Conservation (phyloP, 2,113 vertebrate species). For the Cairina moschata region DNA sequence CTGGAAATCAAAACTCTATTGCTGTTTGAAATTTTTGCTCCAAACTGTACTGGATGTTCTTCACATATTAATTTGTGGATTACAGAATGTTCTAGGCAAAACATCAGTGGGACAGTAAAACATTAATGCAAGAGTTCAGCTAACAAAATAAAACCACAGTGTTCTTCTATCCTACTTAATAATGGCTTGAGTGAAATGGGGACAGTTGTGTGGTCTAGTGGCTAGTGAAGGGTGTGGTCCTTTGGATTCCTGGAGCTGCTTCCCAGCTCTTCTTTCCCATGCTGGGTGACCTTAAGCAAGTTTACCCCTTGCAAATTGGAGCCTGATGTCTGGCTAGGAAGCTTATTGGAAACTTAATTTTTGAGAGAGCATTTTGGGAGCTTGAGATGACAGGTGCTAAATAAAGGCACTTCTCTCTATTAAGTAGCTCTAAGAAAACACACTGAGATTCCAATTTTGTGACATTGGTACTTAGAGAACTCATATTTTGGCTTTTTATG, state of each 20-base stretch:
- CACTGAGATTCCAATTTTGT: constrained; percentile 4
- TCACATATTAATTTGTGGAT: constrained; percentile 73
- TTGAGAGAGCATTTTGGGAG: constrained; percentile 54
- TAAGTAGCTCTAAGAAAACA: constrained; percentile 62
- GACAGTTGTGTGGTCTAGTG: constrained; percentile 71
- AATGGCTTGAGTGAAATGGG: constrained; percentile 57
- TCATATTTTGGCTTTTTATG: constrained; percentile 38
- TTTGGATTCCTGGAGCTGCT: constrained; percentile 53
- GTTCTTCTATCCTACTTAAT: constrained; percentile 61
- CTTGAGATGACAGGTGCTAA: constrained; percentile 65
- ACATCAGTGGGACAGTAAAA: constrained; percentile 70
- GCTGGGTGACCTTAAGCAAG: constrained; percentile 53
- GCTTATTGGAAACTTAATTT: constrained; percentile 52
- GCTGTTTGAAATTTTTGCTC: constrained; percentile 43
- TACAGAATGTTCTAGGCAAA: constrained; percentile 75
- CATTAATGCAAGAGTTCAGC: constrained; percentile 58
- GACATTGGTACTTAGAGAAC: not conserved
- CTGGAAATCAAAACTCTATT: constrained; percentile 54
- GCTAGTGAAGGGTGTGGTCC: constrained; percentile 61
- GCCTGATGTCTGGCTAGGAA: constrained; percentile 48
- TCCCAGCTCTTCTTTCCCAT: constrained; percentile 64
- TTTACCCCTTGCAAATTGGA: constrained; percentile 49
- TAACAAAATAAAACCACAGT: constrained; percentile 68
- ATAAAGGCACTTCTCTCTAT: constrained; percentile 53
- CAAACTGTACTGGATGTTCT: constrained; percentile 66